These are phyloP conservation scores for Iselma pallidipennis DNA, from an alignment of 2,888 invertebrate species.

Conservation along the genomic window DNA sequence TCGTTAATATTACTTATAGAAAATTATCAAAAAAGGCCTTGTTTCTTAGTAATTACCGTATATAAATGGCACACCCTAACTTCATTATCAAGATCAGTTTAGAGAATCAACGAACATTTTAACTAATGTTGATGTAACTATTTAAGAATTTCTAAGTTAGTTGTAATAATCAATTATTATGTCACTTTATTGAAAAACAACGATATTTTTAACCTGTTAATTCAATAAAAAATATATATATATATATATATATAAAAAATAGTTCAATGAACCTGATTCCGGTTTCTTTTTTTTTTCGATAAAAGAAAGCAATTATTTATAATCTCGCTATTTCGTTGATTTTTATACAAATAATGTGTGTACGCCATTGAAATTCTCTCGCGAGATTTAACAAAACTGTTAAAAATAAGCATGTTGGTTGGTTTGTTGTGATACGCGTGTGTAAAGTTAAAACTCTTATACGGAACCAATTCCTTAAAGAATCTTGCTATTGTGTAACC, in stretches of 20 bases:
- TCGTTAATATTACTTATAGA: not conserved
- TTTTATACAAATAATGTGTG: no score
- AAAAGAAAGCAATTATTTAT: not conserved
- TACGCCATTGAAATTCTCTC: not conserved
- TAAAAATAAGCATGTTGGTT: conserved; percentile 5
- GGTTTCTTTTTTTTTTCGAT: not conserved
- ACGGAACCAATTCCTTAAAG: conserved; percentile 5
- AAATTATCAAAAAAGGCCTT: no score
- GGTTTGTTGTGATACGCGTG: conserved; percentile 3
- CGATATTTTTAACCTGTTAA: not conserved
- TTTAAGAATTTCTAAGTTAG: not conserved
- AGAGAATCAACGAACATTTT: no score
- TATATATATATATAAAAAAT: not conserved
- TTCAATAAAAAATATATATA: no score
- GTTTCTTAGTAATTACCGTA: no score
- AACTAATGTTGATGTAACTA: no score
- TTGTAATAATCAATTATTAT: not conserved
- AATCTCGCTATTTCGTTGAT: no score
- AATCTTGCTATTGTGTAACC: not conserved
- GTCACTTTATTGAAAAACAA: not conserved
- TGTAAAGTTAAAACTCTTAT: conserved; percentile 1
- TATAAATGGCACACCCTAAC: no score
- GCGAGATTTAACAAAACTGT: not conserved
- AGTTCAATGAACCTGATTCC: not conserved
- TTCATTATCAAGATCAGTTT: no score